These are phyloP conservation scores for Antidorcas marsupialis DNA, from an alignment of 2,113 vertebrate genomes.

Conservation along the genomic window DNA sequence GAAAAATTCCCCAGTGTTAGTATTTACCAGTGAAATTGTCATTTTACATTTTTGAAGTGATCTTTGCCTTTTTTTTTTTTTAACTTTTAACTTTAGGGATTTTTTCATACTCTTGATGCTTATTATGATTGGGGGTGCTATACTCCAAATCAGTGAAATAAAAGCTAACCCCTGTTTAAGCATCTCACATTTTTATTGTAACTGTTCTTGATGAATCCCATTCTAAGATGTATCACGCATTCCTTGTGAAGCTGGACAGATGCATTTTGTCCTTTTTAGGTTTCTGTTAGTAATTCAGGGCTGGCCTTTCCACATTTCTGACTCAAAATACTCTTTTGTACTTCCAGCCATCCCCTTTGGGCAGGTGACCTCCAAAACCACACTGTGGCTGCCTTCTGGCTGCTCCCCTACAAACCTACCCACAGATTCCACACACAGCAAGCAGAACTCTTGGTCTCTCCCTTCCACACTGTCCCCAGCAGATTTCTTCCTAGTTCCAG, in stretches of 20 bases:
- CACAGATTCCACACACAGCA: not conserved
- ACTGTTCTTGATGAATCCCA: not conserved
- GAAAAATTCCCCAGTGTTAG: conserved; percentile 39
- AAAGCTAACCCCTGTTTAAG: not conserved
- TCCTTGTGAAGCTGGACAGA: not conserved
- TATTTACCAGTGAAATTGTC: conserved; percentile 41
- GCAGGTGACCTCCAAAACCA: not conserved
- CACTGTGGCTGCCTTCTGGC: not conserved
- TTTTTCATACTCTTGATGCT: conserved; percentile 1
- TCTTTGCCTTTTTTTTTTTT: not conserved
- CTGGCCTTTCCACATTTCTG: not conserved
- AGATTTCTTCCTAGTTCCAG: not conserved
- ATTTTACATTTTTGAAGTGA: conserved; percentile 24
- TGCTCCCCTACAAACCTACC: not conserved
- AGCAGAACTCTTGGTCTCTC: not conserved
- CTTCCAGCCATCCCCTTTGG: not conserved
- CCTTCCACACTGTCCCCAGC: not conserved
- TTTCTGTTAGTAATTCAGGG: not conserved
- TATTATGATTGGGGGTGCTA: not conserved
- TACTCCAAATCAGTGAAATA: not conserved
- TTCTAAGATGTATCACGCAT: not conserved
- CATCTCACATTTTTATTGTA: not conserved
- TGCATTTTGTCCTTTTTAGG: not conserved
- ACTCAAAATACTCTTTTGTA: not conserved
- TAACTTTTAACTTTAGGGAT: not conserved